Base-by-base conservation (phyloP, 2,888 invertebrate genomes). In the Melipona beecheii region DNA sequence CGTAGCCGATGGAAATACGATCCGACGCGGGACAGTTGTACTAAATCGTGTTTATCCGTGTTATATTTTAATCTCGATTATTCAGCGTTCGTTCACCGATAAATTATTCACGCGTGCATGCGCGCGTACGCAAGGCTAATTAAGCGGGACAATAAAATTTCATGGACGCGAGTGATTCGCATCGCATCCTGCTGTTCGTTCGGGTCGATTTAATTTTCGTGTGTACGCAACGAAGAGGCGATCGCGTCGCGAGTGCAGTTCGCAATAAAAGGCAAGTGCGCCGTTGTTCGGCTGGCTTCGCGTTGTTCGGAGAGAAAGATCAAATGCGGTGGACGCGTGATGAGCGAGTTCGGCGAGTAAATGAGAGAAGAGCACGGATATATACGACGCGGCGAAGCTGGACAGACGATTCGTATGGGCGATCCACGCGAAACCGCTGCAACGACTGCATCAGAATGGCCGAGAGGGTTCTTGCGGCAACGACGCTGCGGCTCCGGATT, bases 401-500 rank as follows among this genome's bases (percentile, higher is more conserved):
- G 21, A 58, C 27, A 19, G 21, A 36, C 36, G 71, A 2, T 36
- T 43, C 43, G 54, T 50, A 50, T 52, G 68, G 36, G 58, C 58
- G 31, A 36, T 36, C n/a, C 64, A 60, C 65, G 62, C 75, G 88
- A 86, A 86, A 88, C 78, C 72, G 81, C 75, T 73, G 64, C 83
- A 77, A 86, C 82, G 76, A 83, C 78, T 80, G 84, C 81, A 76
- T 56, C 74, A 65, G 71, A 64, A 78, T 43, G 66, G 68, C 68
- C 58, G 9, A n/a, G 9, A n/a, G 5, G 52, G n/a, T 31, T 43
- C 50, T 19, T 72, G 85, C 83, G 78, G 68, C 70, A 81, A 78
- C 79, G 79, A 78, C 79, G 77, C 62, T 80, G 85, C 82, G 77
- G 73, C 75, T 43, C 83, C 81, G 86, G 73, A 85, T 92, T 92